Percentiles rank a stretch among this genome's conserved stretches.
phyloP scores from a whole-genome alignment of 2,888 invertebrate genomes.

The Drosophila cognata region DNA sequence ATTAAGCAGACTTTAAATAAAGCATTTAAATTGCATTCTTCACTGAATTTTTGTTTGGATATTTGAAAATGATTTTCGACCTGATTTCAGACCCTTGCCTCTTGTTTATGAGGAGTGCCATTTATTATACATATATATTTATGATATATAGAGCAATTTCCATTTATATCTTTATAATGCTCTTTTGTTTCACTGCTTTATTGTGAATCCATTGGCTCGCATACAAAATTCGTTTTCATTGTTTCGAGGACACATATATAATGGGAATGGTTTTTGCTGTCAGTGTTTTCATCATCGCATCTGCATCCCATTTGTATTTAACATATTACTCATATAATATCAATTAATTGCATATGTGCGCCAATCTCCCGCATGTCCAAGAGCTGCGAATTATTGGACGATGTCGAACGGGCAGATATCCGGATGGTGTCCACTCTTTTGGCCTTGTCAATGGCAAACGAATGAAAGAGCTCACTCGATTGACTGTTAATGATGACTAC shows the following conservation, averaged over 20 bases:
- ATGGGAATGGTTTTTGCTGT: slow-evolving; percentile 46
- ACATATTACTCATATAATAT: slow-evolving; percentile 80
- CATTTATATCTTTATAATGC: background rate
- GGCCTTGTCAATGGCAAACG: slow-evolving; percentile 59
- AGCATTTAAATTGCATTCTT: background rate
- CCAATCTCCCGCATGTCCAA: slow-evolving; percentile 27
- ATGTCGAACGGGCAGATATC: slow-evolving; percentile 40
- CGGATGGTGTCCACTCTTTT: slow-evolving; percentile 40
- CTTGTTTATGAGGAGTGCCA: background rate
- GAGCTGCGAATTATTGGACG: slow-evolving; percentile 67
- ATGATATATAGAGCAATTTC: background rate
- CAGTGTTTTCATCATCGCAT: slow-evolving; percentile 49
- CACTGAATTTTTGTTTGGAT: background rate
- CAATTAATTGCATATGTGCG: slow-evolving; percentile 76
- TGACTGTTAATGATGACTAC: slow-evolving; percentile 48
- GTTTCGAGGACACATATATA: slow-evolving; percentile 55
- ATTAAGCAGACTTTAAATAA: background rate
- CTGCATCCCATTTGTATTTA: slow-evolving; percentile 62
- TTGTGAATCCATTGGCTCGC: slow-evolving; percentile 49
- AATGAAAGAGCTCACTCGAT: slow-evolving; percentile 60
- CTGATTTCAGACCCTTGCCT: background rate
- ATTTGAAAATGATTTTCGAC: background rate
- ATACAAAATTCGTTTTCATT: slow-evolving; percentile 29
- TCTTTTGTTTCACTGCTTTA: slow-evolving; percentile 35
- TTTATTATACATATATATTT: background rate